phyloP scores from a whole-genome alignment of 2,797 vertebrate genomes.

The Petrocephalus schoutedeni region DNA sequence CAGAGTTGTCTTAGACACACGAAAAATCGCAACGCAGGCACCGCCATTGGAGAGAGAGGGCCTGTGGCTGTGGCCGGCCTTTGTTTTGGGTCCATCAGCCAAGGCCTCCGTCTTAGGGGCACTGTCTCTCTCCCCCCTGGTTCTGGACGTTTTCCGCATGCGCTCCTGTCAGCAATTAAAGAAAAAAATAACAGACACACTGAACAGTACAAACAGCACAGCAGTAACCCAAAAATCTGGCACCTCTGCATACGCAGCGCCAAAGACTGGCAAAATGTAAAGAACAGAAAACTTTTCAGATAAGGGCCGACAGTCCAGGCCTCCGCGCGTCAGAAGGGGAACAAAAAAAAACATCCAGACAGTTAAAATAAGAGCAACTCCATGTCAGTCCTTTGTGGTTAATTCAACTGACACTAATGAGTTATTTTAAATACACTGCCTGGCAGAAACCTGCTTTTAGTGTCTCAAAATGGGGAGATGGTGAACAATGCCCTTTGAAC shows the following conservation, averaged over 20 bases:
- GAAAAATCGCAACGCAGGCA: not conserved
- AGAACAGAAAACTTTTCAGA: slow-evolving; percentile 9
- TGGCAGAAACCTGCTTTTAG: slow-evolving; percentile 92
- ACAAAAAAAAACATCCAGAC: slow-evolving; percentile 63
- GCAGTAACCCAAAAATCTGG: not conserved
- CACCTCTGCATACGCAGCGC: not conserved
- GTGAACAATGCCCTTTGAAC: slow-evolving; percentile 85
- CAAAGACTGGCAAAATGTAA: not conserved
- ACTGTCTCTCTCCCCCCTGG: not conserved
- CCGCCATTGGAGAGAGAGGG: not conserved
- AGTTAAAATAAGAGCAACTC: slow-evolving; percentile 85
- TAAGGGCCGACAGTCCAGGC: slow-evolving; percentile 25
- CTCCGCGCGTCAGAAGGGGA: slow-evolving; percentile 34
- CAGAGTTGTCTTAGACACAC: not conserved
- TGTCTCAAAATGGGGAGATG: slow-evolving; percentile 75
- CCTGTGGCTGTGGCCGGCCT: not conserved
- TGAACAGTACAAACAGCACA: slow-evolving; percentile 21
- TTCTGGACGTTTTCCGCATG: not conserved
- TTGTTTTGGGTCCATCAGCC: not conserved
- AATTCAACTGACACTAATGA: slow-evolving; percentile 95
- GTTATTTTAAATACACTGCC: slow-evolving; percentile 90
- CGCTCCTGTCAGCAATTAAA: not conserved
- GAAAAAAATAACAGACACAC: slow-evolving; percentile 20
- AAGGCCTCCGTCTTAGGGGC: not conserved
- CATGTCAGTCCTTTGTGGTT: slow-evolving; percentile 84